Evolutionary conservation across 2,797 vertebrate species (phyloP).

Genomic region (Gallirallus australis): DNA sequence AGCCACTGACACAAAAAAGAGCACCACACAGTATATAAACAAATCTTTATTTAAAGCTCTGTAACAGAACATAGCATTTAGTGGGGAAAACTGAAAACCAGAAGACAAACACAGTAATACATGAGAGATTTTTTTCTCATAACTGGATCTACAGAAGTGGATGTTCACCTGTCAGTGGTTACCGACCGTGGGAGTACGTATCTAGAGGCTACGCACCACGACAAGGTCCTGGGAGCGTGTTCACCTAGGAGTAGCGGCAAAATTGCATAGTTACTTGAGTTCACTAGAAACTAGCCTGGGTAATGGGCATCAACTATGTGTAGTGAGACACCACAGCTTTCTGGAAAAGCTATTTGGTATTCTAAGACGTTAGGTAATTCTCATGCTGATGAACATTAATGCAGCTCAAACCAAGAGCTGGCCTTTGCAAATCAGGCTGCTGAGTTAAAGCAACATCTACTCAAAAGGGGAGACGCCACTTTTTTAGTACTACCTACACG

Average conservation of each 20-base stretch:
- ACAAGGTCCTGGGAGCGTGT: accelerated
- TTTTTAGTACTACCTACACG: not conserved
- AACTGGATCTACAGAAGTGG: not conserved
- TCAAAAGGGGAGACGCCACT: not conserved
- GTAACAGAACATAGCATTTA: not conserved
- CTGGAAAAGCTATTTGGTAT: not conserved
- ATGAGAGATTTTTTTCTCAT: not conserved
- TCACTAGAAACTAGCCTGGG: not conserved
- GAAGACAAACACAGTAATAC: not conserved
- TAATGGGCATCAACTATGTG: not conserved
- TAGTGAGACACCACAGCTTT: not conserved
- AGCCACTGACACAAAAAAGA: not conserved
- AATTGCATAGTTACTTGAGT: not conserved
- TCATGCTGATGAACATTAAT: accelerated
- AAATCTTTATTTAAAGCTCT: conserved; percentile 65
- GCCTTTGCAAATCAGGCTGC: not conserved
- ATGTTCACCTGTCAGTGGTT: not conserved
- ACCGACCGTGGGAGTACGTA: not conserved
- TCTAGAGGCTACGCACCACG: not conserved
- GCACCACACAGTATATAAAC: not conserved
- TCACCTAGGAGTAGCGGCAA: no score
- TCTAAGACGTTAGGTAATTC: accelerated
- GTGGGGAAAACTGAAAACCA: not conserved
- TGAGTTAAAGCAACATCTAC: not conserved
- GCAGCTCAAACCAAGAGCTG: not conserved